Evolutionary conservation across 2,797 vertebrate genomes (phyloP), one percentile per base, ranked within the genome.

Genomic region (Anableps anableps): DNA sequence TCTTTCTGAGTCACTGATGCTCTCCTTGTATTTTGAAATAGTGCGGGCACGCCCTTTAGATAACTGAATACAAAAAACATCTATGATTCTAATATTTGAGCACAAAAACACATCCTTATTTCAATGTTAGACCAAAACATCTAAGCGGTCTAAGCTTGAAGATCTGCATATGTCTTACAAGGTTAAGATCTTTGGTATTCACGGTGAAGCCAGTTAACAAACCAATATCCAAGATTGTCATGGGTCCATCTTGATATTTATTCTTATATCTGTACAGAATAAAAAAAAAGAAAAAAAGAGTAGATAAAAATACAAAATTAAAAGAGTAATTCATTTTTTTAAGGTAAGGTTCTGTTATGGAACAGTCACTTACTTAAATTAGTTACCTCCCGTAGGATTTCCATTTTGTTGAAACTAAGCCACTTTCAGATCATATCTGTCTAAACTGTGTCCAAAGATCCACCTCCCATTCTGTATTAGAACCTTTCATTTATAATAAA

Each of bases 211-310:
- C 97, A 0, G 97, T 97, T 75, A 97, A 93, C 93, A 98, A 90
- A 72, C 96, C 95, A 43, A 98, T 77, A 0, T 97, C 96, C 23
- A 98, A 85, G 75, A 97, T 89, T 19, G 96, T 90, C 96, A 97
- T 96, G 41, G 93, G 84, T 64, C 96, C 94, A 82, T 96, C 94
- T 0, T 50, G 87, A 0, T 75, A 0, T 0, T 34, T 82, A 77
- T 90, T 34, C 78, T 90, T 92, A 86, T 89, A 93, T 68, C 96
- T 97, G 84, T 0, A 58, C 16, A 75, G 10, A 74, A 50, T 23
- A 13, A 43, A 74, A 74, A 75, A 19, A 10, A 62, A 9, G 11
- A 48, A 36, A 31, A 23, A 66, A 74, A 1, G 2, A 62, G 13
- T 9, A 45, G 16, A 31, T 19, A 58, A 4, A 29, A 29, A 13